Base-by-base conservation (phyloP, 2,888 invertebrate species). In the Diplolepis rosae region DNA sequence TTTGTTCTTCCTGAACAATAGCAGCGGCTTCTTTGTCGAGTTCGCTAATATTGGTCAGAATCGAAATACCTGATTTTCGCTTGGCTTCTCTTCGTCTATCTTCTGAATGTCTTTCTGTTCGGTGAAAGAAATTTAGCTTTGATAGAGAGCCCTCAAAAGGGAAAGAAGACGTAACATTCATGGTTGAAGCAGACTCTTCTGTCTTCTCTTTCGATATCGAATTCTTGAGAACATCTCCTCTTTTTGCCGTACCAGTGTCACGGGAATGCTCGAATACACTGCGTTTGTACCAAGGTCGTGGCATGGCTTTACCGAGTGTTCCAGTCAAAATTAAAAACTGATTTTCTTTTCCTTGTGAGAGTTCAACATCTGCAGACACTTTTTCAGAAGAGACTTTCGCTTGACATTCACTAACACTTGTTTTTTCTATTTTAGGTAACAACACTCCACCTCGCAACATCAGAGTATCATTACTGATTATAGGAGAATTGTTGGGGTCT, bases 1-100 rank as follows among this genome's bases (percentile, higher is more conserved):
- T 89, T 72, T 90, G 90, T 72, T 91, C 90, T 66, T 90, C 91
- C 84, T 92, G 92, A 52, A 95, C 92, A 77, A 95, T 94, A 87
- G 93, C 93, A 0, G 93, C 92, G 0, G 95, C 95, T 87, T 95
- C 94, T 79, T 93, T 92, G 85, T 95, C 95, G 74, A 95, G 88
- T 86, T 95, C 95, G 83, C 95, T 95, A 78, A 95, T 95, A 84
- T 93, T 95, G 0, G 94, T 93, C 65, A 95, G 88, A 74, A 92
- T 90, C 81, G 91, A 91, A 86, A 94, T 81, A 79, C 91, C 91
- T 0, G 92, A 90, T 89, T 90, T 91, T 68, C 92, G 88, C 83
- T 92, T 92, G 51, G 89, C 90, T 1, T 90, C 89, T 27, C 83
- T 86, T 24, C 83, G 85, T 7, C 84, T 84, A 1, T 84, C 83